Evolutionary conservation across 2,888 invertebrate species (phyloP).

Genomic region (Netelia virgata): DNA sequence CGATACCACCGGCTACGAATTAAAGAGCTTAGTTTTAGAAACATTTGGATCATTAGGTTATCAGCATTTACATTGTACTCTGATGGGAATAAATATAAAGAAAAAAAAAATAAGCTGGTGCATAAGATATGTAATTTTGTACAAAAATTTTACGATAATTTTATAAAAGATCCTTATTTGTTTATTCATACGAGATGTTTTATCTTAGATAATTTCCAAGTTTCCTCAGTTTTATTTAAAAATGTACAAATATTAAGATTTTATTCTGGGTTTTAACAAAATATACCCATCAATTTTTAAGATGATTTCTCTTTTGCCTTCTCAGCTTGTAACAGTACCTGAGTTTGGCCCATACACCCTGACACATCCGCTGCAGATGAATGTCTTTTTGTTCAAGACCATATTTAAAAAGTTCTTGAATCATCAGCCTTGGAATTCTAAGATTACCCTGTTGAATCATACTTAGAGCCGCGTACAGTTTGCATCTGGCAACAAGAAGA

Average conservation of each 20-base stretch:
- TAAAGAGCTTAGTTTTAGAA: slow-evolving; percentile 40
- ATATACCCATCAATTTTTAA: slow-evolving; percentile 33
- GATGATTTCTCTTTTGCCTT: slow-evolving; percentile 72
- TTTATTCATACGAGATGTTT: slow-evolving; percentile 57
- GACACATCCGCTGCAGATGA: slow-evolving; percentile 92
- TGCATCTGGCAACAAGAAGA: slow-evolving; percentile 92
- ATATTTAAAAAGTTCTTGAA: slow-evolving; percentile 86
- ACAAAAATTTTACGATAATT: too few relatives aligned
- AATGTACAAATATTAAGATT: slow-evolving; percentile 64
- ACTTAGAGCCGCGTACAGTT: slow-evolving; percentile 94
- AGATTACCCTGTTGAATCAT: slow-evolving; percentile 93
- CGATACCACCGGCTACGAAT: slow-evolving; percentile 26
- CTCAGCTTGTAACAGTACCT: slow-evolving; percentile 86
- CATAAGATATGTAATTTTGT: too few relatives aligned
- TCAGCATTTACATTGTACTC: slow-evolving; percentile 46
- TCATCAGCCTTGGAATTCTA: slow-evolving; percentile 88
- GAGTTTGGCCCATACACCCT: slow-evolving; percentile 94
- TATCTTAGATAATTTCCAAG: slow-evolving; percentile 44
- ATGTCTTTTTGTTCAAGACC: slow-evolving; percentile 86
- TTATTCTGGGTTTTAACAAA: slow-evolving; percentile 38
- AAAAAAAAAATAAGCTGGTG: slow-evolving; percentile 56
- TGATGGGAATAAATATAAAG: slow-evolving; percentile 61
- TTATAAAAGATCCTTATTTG: slow-evolving; percentile 50
- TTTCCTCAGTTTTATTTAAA: slow-evolving; percentile 66
- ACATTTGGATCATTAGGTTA: slow-evolving; percentile 36